Evolutionary conservation across 1,140 invertebrate species (phyloP), one percentile per base, ranked within the genome.

Genomic region (Globodera rostochiensis): DNA sequence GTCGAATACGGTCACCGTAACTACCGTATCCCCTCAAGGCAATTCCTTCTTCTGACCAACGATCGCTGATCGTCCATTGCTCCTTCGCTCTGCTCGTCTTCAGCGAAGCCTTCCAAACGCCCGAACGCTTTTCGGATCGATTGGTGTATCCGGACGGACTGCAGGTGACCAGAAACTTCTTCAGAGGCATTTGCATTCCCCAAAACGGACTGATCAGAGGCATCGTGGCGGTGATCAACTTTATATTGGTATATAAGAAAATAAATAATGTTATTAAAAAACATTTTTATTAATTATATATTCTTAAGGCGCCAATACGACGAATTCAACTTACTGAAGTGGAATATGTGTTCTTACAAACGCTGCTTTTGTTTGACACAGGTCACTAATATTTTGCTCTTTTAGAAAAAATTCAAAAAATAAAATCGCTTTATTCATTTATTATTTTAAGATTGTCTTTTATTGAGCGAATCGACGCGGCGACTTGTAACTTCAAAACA

Each of bases 191-290:
- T 19, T 71, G 82, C 6, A 88, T 84, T 53, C 84, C 86, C 45
- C 77, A 85, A 25, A 76, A 64, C 70, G 87, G 87, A 3, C 70
- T 87, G 21, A 87, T 88, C 49, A 87, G 85, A 3, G 89, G 85
- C 6, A 86, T 87, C 5, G 87, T 87, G 8, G 88, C 88, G 19
- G 87, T 87, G 6, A 87, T 87, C 45, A 87, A 87, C 67, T 79
- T 88, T 60, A 86, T 87, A 50, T 64, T 87, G 9, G 86, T 88
- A 1, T 6, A 53, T 11, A 53, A 11, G 53, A 15, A 15, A 53
- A 53, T 9, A 8, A 53, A 53, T 53, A 11, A 53, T 8, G 50
- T 8, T 13, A 45, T 69, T 69, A 45, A 70, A 70, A 21, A 9
- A 9, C 4, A 0, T 7, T n/a, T 70, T 45, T 11, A 70, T 70